Percentiles rank a stretch among this genome's conserved stretches.
Evolutionary conservation across 2,888 invertebrate genomes (phyloP).

Genomic region (Polylopha cassiicola): DNA sequence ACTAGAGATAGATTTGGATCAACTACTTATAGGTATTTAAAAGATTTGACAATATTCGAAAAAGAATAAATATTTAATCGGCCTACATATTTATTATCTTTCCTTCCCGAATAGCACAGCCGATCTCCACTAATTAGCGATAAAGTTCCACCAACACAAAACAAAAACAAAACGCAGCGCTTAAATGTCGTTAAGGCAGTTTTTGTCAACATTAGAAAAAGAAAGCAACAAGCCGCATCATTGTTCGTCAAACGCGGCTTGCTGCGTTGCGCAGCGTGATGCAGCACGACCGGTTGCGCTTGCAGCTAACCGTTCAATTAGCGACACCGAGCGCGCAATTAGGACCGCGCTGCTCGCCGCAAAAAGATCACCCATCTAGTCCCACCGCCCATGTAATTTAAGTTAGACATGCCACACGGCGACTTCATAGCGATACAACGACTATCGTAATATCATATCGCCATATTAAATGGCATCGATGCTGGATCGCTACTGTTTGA

Average conservation of each 20-base stretch:
- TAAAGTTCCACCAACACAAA: no score
- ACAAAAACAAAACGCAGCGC: no score
- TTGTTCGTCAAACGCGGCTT: conserved; percentile 49
- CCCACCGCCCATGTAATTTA: conserved; percentile 13
- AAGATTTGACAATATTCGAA: no score
- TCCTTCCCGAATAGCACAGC: not conserved
- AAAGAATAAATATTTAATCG: not conserved
- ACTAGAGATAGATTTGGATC: no score
- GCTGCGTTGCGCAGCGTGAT: no score
- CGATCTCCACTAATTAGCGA: not conserved
- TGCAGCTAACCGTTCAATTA: conserved; percentile 62
- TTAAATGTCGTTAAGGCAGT: no score
- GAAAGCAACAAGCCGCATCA: conserved; percentile 44
- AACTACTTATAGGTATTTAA: no score
- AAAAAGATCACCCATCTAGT: conserved; percentile 34
- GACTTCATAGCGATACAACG: no score
- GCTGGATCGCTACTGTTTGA: no score
- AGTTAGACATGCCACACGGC: no score
- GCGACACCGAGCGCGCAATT: conserved; percentile 55
- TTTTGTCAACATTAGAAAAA: conserved; percentile 23
- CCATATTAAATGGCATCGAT: no score
- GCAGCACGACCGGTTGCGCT: conserved; percentile 42
- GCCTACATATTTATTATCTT: not conserved
- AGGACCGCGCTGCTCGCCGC: conserved; percentile 47
- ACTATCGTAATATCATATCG: no score